Conservation (phyloP, 2,888 invertebrate genomes). For the Callyntrura sp. region DNA sequence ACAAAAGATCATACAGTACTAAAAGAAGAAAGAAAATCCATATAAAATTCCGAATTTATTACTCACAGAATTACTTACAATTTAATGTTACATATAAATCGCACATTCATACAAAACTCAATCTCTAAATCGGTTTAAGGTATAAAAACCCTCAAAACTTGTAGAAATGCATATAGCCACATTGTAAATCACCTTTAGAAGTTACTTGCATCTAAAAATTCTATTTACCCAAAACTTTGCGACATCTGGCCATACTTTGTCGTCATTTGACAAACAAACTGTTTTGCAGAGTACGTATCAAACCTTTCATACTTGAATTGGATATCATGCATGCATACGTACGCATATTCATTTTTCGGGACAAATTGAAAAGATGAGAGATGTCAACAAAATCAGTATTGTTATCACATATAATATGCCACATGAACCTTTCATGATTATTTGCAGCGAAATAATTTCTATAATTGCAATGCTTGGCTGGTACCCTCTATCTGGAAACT, state of each 20-base stretch:
- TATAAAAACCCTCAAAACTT: neutral
- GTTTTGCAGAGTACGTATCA: neutral
- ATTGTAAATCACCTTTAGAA: neutral
- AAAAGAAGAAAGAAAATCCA: slow-evolving; percentile 27
- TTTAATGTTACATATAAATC: neutral
- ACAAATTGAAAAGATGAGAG: no score
- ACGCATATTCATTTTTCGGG: neutral
- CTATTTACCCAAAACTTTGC: neutral
- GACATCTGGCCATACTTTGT: neutral
- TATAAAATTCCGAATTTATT: slow-evolving; percentile 6
- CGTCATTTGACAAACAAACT: no score
- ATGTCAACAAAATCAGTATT: neutral
- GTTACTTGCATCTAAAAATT: neutral
- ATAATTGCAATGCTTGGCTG: no score
- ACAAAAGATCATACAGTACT: slow-evolving; percentile 24
- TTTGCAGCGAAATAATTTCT: neutral
- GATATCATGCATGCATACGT: neutral
- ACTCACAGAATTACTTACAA: slow-evolving; percentile 4
- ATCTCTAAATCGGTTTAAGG: neutral
- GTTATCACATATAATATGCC: no score
- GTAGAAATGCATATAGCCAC: neutral
- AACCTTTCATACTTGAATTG: neutral
- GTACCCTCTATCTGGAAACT: no score
- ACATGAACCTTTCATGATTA: neutral
- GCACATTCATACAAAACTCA: neutral